Evolutionary conservation across 2,888 invertebrate genomes (phyloP).

Genomic region (Sminthurides aquaticus): DNA sequence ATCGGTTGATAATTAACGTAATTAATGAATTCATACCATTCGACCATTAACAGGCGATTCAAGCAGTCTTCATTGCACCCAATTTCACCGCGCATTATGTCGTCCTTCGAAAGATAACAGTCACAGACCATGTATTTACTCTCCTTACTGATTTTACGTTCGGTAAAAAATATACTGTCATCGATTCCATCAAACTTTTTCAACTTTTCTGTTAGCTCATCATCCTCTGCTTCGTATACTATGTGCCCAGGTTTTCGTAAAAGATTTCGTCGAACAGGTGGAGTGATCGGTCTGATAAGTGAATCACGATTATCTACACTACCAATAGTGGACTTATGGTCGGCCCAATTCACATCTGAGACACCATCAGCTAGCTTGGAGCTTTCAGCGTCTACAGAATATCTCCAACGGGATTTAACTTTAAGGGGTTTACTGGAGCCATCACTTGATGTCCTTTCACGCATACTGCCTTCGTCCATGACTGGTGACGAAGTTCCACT

Average conservation of each 20-base stretch:
- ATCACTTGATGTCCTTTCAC: constrained; percentile 30
- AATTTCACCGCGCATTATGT: constrained; percentile 69
- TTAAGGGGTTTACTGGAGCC: constrained; percentile 60
- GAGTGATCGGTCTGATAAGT: not conserved
- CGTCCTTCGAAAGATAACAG: constrained; percentile 84
- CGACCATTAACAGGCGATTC: constrained; percentile 94
- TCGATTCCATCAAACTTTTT: constrained; percentile 71
- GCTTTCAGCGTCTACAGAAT: constrained; percentile 57
- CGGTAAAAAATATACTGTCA: constrained; percentile 78
- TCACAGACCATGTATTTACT: constrained; percentile 91
- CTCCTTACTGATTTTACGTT: constrained; percentile 68
- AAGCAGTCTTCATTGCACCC: constrained; percentile 95
- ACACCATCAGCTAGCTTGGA: constrained; percentile 52
- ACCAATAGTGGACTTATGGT: not conserved
- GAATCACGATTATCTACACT: not conserved
- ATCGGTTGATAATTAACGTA: no score
- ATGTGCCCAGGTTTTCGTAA: constrained; percentile 34
- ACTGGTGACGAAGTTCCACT: not conserved
- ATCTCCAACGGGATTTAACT: constrained; percentile 69
- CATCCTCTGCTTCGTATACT: constrained; percentile 28
- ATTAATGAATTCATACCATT: no score
- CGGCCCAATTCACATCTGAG: not conserved
- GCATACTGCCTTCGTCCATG: not conserved
- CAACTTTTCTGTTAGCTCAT: constrained; percentile 55
- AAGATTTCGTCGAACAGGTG: constrained; percentile 17